Evolutionary conservation across 2,113 vertebrate genomes (phyloP).

Genomic region (Phylloscopus trochilus): DNA sequence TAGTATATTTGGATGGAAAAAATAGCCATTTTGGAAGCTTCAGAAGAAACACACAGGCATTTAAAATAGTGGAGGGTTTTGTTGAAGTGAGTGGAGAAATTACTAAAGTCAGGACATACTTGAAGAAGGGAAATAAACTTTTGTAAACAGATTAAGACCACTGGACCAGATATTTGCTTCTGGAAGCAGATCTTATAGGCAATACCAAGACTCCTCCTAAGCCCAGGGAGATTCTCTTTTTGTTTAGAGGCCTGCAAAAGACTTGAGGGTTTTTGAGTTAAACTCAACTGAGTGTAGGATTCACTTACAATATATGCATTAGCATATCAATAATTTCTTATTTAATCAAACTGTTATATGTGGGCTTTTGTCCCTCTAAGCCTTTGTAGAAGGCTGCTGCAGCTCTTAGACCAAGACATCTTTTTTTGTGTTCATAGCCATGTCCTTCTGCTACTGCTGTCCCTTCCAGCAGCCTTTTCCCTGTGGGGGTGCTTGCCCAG

Average conservation of each 20-base stretch:
- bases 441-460: neutral
- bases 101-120: neutral
- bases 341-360: neutral
- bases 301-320: neutral
- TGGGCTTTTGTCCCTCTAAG: rapidly evolving
- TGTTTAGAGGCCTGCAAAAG: neutral
- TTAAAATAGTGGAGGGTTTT: neutral
- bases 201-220: neutral
- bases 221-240: neutral
- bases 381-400: neutral
- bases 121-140: neutral
- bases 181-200: neutral
- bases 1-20: neutral
- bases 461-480: neutral
- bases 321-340: neutral
- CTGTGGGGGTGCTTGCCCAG: rapidly evolving
- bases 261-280: neutral
- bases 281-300: neutral
- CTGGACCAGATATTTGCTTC: neutral
- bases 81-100: neutral
- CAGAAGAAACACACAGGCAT: neutral
- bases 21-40: neutral
- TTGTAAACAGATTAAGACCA: neutral
- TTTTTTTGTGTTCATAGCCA: neutral
- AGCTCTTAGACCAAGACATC: neutral